Conservation (phyloP, 2,888 invertebrate species). For the Drosophila meridiana region DNA sequence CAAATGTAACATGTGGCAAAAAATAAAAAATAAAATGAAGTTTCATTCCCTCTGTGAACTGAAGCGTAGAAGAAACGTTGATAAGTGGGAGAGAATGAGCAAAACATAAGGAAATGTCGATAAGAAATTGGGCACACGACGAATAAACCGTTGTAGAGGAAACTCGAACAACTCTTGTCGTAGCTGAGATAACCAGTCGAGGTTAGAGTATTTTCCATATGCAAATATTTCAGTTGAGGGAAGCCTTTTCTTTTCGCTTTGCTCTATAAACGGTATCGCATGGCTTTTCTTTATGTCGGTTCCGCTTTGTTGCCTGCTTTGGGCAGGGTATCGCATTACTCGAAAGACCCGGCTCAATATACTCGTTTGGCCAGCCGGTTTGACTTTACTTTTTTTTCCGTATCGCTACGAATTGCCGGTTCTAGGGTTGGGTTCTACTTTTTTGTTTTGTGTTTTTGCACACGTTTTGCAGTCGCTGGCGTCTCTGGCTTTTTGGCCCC, state of each 20-base stretch:
- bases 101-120: conserved; percentile 11
- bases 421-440: conserved; percentile 41
- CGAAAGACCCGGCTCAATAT: conserved; percentile 51
- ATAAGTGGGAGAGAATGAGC: conserved; percentile 34
- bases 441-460: conserved; percentile 11
- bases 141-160: background rate
- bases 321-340: conserved; percentile 43
- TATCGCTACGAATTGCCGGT: conserved; percentile 31
- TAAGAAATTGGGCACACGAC: conserved; percentile 10
- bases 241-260: conserved; percentile 16
- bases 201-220: background rate
- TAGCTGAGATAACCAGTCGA: background rate
- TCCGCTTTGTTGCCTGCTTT: conserved; percentile 38
- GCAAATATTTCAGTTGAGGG: conserved; percentile 18
- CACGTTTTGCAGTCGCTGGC: conserved; percentile 7
- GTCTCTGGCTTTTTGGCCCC: conserved; percentile 15
- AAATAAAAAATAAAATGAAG: conserved; percentile 26
- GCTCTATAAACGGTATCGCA: conserved; percentile 21
- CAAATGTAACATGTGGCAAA: conserved; percentile 16
- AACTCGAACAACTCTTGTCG: background rate
- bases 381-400: conserved; percentile 6
- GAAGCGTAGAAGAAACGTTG: conserved; percentile 32
- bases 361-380: conserved; percentile 58
- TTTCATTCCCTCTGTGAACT: conserved; percentile 43
- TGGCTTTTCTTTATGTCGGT: conserved; percentile 24